Base-by-base conservation (phyloP, 2,113 vertebrate genomes). In the Phoxinus phoxinus region DNA sequence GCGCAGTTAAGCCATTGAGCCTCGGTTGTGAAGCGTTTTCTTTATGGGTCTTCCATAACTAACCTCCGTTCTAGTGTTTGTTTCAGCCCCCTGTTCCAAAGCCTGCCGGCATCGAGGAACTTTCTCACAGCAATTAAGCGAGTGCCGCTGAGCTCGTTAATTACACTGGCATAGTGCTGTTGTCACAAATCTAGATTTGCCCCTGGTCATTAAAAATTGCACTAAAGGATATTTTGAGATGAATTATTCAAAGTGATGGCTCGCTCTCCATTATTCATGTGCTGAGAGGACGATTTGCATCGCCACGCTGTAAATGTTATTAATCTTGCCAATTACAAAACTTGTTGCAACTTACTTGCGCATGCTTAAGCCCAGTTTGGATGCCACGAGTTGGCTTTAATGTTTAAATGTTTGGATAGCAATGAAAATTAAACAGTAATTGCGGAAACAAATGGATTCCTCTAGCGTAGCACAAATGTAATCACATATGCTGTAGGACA, bases 181-280 rank as follows among this genome's bases (percentile, higher is more conserved):
- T 93, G 93, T 94, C 93, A 93, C 92, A 90, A 92, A 84, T 78
- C 92, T 91, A 89, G 87, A 91, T 90, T 91, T 91, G 92, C 93
- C 93, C 91, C 90, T 89, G 92, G 94, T 93, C 90, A 93, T 94
- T 86, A 86, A 90, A 88, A 92, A 93, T 93, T 88, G 91, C 91
- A 90, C 91, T 90, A 92, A 94, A 93, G 92, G 93, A 95, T 93
- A 94, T 94, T 94, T 94, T 92, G 92, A 94, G 93, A 94, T 94
- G 89, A 94, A 94, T 94, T 91, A 95, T 94, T 94, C 92, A 95
- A 92, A 93, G 90, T 94, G 92, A 94, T 94, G 94, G 93, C 94
- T 94, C 84, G 89, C 89, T 90, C 91, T 94, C 90, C 93, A 95
- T 94, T 94, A 94, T 95, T 95, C 91, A 92, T 94, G 92, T 91